These are phyloP conservation scores for Chymomyza amoena DNA, from an alignment of 2,888 invertebrate genomes.

Conservation along the genomic window DNA sequence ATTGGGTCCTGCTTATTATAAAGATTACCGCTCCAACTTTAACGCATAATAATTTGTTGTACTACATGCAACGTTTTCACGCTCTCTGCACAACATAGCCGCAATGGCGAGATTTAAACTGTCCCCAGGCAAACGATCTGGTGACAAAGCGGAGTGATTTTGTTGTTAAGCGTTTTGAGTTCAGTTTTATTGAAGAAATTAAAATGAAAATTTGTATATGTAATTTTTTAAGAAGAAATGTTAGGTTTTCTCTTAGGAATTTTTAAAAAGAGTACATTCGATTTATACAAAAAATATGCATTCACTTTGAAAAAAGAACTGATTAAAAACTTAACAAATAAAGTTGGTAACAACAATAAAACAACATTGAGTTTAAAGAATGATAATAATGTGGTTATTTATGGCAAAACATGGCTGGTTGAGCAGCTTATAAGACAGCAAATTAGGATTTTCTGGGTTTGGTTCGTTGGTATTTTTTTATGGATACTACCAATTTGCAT, in stretches of 20 bases:
- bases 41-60: constrained; percentile 24
- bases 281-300: constrained; percentile 39
- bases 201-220: background rate
- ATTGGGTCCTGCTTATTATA: constrained; percentile 12
- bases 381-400: background rate
- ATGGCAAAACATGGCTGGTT: background rate
- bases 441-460: too few relatives aligned
- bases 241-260: background rate
- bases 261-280: constrained; percentile 22
- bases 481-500: background rate
- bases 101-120: constrained; percentile 12
- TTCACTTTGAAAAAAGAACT: constrained; percentile 73
- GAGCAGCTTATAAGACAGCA: too few relatives aligned
- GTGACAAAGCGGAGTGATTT: constrained; percentile 11
- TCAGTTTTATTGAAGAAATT: constrained; percentile 62
- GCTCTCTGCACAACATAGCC: constrained; percentile 16
- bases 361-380: constrained; percentile 16
- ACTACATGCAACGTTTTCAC: constrained; percentile 28
- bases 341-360: constrained; percentile 74
- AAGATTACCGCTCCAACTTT: constrained; percentile 19
- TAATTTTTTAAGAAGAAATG: background rate
- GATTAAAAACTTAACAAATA: constrained; percentile 73
- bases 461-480: too few relatives aligned
- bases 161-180: constrained; percentile 38
- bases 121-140: constrained; percentile 27